Evolutionary conservation across 2,113 vertebrate species (phyloP), one percentile per base, ranked within the genome.

Genomic region (Aix galericulata): DNA sequence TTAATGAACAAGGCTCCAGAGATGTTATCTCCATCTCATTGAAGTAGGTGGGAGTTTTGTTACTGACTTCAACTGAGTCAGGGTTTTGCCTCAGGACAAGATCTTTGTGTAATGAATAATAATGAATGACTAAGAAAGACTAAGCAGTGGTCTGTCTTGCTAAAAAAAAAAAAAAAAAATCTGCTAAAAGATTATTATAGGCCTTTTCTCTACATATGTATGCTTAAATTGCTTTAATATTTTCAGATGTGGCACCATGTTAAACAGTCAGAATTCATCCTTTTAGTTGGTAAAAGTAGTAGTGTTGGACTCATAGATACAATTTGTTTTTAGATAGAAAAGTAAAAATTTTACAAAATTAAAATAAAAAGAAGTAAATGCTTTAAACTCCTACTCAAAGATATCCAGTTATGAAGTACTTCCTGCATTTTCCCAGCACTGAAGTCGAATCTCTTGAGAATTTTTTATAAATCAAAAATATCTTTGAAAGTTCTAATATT

Each of bases 341-440:
- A 95, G 63, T 13, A 91, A 92, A 95, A 91, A 38, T 66, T 84
- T 94, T 95, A 55, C 7, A 67, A 96, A 95, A 82, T 79, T n/a
- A 81, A 97, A 94, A 86, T 86, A 50, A 25, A 20, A 27, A 77
- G 74, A 55, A 72, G 32, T 25, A 75, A 92, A 89, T 62, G 8
- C 94, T 97, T 96, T 60, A 86, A 91, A 94, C 91, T 96, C 96
- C 95, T 94, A 90, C 95, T 95, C 94, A 91, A 86, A 93, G 31
- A 83, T 72, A 96, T 55, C 71, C 46, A 95, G 56, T 96, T 94
- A 96, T 95, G 86, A 94, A 93, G 62, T 64, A 86, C n/a, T 74
- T 92, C n/a, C 82, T 95, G 89, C 80, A 88, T 95, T 96, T 95
- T 81, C 63, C 46, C 55, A 77, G 59, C 59, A 94, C 50, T 75